A percentile compares a stretch with the other conserved stretches of the same genome.
Evolutionary conservation across 1,140 invertebrate species (phyloP).

Genomic region (Drosophila baimaii): DNA sequence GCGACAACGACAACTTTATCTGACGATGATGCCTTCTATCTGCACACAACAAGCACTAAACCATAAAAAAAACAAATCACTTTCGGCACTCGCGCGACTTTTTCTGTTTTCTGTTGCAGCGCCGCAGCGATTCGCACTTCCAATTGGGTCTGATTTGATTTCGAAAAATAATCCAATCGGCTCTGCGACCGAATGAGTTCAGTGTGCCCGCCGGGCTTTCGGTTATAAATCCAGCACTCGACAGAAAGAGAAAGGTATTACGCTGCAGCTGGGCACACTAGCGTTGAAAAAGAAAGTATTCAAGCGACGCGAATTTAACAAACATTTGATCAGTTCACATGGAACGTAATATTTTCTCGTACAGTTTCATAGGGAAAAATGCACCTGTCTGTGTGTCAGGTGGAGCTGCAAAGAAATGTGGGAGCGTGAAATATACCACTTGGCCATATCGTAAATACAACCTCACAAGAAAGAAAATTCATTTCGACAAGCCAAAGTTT

Average conservation of each 20-base stretch:
- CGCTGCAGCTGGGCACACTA: neutral
- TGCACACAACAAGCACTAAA: slow-evolving; percentile 31
- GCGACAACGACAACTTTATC: neutral
- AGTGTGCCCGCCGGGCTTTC: neutral
- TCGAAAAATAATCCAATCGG: slow-evolving; percentile 16
- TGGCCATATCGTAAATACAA: too few relatives aligned
- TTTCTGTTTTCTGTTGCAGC: slow-evolving; percentile 5
- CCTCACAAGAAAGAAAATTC: too few relatives aligned
- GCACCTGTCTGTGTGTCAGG: too few relatives aligned
- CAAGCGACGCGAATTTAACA: too few relatives aligned
- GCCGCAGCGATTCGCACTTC: slow-evolving; percentile 11
- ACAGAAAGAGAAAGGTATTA: neutral
- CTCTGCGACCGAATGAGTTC: neutral
- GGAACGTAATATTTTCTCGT: too few relatives aligned
- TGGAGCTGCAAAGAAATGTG: too few relatives aligned
- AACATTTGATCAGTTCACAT: too few relatives aligned
- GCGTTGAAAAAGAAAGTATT: neutral
- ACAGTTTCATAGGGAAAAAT: too few relatives aligned
- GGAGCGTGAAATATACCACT: too few relatives aligned
- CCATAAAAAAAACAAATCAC: slow-evolving; percentile 35
- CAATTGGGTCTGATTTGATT: slow-evolving; percentile 14
- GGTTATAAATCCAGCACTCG: neutral
- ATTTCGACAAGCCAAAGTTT: too few relatives aligned
- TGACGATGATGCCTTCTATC: slow-evolving; percentile 3
- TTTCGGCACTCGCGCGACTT: slow-evolving; percentile 20